These are phyloP conservation scores for Zenarchopterus dispar DNA, from an alignment of 2,797 vertebrate genomes.

Conservation along the genomic window DNA sequence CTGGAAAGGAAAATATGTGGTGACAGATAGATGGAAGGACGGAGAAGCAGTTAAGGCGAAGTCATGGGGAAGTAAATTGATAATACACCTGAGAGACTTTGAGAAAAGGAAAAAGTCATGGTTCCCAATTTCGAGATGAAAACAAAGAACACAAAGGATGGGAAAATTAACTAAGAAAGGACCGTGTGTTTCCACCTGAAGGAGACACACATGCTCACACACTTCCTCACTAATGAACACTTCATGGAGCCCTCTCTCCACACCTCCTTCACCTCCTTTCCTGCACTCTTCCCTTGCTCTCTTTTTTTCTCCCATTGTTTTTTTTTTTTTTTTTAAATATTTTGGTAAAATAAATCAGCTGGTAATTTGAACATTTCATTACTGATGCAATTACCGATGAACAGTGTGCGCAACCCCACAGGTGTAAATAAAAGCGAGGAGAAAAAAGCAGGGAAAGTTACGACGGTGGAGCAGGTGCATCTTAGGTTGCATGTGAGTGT, in stretches of 20 bases:
- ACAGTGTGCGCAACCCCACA: background rate
- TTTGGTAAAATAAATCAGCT: too few relatives aligned
- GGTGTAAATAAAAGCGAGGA: background rate
- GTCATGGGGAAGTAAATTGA: conserved; percentile 14
- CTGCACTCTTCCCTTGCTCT: background rate
- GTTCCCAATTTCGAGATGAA: conserved; percentile 19
- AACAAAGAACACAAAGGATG: background rate
- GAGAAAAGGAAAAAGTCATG: background rate
- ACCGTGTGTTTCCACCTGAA: conserved; percentile 38
- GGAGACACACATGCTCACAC: conserved; percentile 15
- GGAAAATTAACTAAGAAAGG: conserved; percentile 31
- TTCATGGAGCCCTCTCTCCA: conserved; percentile 35
- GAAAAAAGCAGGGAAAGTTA: conserved; percentile 22
- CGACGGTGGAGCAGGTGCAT: conserved; percentile 36
- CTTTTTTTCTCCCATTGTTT: conserved; percentile 6
- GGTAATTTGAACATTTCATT: conserved; percentile 19
- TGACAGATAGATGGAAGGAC: conserved; percentile 4
- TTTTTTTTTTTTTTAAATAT: conserved; percentile 8
- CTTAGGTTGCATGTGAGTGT: conserved; percentile 18
- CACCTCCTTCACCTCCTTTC: conserved; percentile 14
- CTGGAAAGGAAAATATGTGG: background rate
- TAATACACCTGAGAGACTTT: conserved; percentile 10
- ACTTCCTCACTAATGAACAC: conserved; percentile 47
- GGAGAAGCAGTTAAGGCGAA: conserved; percentile 7
- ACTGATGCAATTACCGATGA: conserved; percentile 25